Percentiles rank a stretch among this genome's conserved stretches.
phyloP scores from a whole-genome alignment of 1,140 invertebrate species.

The Temnothorax longispinosus region DNA sequence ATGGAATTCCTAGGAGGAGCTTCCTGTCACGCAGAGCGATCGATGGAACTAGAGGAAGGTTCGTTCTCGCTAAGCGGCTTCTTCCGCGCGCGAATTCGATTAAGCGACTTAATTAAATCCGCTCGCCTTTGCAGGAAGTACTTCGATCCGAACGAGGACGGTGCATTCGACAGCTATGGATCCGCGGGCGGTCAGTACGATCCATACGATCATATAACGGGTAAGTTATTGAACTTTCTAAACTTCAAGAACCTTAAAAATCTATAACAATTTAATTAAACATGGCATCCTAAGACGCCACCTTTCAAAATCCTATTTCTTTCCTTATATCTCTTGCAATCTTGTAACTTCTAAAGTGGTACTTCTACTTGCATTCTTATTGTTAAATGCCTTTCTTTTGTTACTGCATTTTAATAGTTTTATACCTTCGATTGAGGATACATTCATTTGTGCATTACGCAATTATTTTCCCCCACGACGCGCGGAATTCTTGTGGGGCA shows the following conservation, averaged over 20 bases:
- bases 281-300: neutral
- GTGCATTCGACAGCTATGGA: conserved; percentile 81
- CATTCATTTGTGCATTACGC: conserved; percentile 14
- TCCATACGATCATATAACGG: conserved; percentile 77
- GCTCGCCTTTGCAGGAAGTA: conserved; percentile 77
- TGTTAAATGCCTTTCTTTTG: neutral
- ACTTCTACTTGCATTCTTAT: neutral
- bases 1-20: conserved; percentile 78
- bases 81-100: conserved; percentile 8
- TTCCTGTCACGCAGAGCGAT: conserved; percentile 82
- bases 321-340: neutral
- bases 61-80: conserved; percentile 22
- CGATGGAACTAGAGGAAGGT: conserved; percentile 84
- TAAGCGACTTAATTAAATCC: conserved; percentile 22
- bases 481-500: neutral
- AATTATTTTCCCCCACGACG: conserved; percentile 21
- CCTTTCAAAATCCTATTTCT: neutral
- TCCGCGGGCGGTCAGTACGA: conserved; percentile 80
- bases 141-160: conserved; percentile 81
- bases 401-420: neutral
- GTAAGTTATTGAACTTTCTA: conserved; percentile 63
- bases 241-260: neutral
- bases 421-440: neutral
- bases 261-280: neutral
- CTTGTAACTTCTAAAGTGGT: neutral